These are phyloP conservation scores for Smittia sp. DNA, from an alignment of 2,888 invertebrate genomes.

Conservation along the genomic window DNA sequence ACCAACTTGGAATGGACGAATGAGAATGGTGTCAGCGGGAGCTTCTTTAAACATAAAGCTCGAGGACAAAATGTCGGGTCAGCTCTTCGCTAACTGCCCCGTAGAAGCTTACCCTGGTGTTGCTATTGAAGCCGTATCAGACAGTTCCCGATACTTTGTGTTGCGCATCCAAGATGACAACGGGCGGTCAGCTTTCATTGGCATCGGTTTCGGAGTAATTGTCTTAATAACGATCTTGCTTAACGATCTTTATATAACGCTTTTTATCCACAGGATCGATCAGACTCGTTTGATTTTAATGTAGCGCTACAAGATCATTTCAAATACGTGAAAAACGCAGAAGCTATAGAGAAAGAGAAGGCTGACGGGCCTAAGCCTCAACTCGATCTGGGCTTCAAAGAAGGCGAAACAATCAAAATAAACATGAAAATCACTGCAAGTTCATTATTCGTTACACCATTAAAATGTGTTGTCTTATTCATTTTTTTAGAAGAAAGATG, in stretches of 20 bases:
- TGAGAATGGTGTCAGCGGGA: constrained; percentile 87
- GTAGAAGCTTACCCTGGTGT: constrained; percentile 93
- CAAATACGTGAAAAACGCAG: constrained; percentile 84
- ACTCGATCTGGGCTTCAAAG: constrained; percentile 95
- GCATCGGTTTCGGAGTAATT: constrained; percentile 80
- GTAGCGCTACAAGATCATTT: constrained; percentile 98
- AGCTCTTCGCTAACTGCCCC: constrained; percentile 94
- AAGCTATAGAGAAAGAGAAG: constrained; percentile 77
- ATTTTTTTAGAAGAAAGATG: constrained; percentile 78
- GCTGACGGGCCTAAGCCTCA: constrained; percentile 68
- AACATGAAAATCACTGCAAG: constrained; percentile 94
- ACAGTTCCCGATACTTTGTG: constrained; percentile 97
- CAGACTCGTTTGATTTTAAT: constrained; percentile 98
- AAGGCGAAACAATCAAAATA: constrained; percentile 98
- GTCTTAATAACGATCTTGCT: neutral
- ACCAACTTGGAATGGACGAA: constrained; percentile 98
- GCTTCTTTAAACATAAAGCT: constrained; percentile 85
- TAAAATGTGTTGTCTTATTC: too few species aligned
- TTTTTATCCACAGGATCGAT: constrained; percentile 63
- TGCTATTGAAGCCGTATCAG: constrained; percentile 92
- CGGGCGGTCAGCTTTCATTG: constrained; percentile 91
- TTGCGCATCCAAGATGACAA: constrained; percentile 91
- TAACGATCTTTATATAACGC: neutral
- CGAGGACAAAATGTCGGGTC: constrained; percentile 91
- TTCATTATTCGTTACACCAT: too few species aligned